These are phyloP conservation scores for Nipponacmea schrenckii DNA, from an alignment of 2,888 invertebrate species.

Conservation along the genomic window DNA sequence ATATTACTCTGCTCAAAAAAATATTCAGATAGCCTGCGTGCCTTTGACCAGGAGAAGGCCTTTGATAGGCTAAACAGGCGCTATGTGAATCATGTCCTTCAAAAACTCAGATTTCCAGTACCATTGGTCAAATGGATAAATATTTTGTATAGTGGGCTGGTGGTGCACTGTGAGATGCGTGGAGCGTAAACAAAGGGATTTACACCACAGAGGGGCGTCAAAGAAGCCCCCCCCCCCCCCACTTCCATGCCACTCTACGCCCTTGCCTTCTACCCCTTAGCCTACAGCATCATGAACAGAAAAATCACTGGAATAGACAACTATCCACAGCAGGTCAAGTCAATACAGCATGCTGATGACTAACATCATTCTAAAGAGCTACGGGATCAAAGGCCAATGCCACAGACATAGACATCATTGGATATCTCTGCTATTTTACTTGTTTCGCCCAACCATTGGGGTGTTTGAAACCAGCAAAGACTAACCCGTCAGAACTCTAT, in stretches of 20 bases:
- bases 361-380: neutral
- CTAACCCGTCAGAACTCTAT: no score
- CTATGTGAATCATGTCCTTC: neutral
- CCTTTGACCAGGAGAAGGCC: neutral
- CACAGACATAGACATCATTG: neutral
- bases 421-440: neutral
- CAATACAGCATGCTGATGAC: no score
- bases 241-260: no score
- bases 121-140: neutral
- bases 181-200: neutral
- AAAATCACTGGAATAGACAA: neutral
- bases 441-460: neutral
- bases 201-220: neutral
- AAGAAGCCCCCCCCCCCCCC: neutral
- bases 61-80: neutral
- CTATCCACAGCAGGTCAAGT: no score
- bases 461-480: neutral
- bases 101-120: neutral
- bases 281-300: neutral
- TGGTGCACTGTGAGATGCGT: neutral
- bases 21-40: neutral
- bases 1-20: neutral
- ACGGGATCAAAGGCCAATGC: neutral
- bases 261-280: neutral
- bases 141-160: neutral